phyloP scores from a whole-genome alignment of 2,888 invertebrate genomes.

The Dryomyza anilis region DNA sequence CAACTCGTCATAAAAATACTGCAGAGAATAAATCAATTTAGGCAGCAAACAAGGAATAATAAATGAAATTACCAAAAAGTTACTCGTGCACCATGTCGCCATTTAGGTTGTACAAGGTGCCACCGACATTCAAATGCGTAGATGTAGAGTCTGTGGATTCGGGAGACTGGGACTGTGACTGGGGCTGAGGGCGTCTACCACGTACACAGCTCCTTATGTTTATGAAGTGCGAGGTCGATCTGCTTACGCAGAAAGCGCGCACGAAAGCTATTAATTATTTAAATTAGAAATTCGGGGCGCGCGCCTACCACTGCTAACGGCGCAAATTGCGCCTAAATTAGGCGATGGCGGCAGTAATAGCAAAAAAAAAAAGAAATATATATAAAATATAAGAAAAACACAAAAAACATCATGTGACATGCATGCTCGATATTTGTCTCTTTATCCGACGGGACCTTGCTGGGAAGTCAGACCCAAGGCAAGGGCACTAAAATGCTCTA shows the following conservation, averaged over 20 bases:
- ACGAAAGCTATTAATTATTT: slow-evolving; percentile 20
- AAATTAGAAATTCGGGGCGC: slow-evolving; percentile 9
- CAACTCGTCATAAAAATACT: slow-evolving; percentile 7
- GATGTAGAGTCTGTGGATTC: neutral
- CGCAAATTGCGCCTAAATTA: slow-evolving; percentile 16
- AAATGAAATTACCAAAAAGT: slow-evolving; percentile 12
- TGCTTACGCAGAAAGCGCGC: slow-evolving; percentile 7
- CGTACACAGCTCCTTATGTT: neutral
- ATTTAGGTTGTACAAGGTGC: neutral
- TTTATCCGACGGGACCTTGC: too few relatives aligned
- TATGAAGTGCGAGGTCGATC: slow-evolving; percentile 11
- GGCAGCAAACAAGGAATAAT: slow-evolving; percentile 2
- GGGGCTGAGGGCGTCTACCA: neutral
- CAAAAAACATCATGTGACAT: slow-evolving; percentile 8
- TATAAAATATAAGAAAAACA: too few relatives aligned
- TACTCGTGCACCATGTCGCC: neutral
- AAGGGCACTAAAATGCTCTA: neutral
- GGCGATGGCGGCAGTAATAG: neutral
- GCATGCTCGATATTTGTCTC: neutral
- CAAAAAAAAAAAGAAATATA: too few relatives aligned
- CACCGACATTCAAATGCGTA: neutral
- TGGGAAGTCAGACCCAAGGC: too few relatives aligned
- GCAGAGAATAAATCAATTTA: slow-evolving; percentile 14
- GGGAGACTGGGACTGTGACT: neutral
- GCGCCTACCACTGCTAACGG: neutral